phyloP scores from a whole-genome alignment of 2,888 invertebrate species.

The Tetragonisca angustula region DNA sequence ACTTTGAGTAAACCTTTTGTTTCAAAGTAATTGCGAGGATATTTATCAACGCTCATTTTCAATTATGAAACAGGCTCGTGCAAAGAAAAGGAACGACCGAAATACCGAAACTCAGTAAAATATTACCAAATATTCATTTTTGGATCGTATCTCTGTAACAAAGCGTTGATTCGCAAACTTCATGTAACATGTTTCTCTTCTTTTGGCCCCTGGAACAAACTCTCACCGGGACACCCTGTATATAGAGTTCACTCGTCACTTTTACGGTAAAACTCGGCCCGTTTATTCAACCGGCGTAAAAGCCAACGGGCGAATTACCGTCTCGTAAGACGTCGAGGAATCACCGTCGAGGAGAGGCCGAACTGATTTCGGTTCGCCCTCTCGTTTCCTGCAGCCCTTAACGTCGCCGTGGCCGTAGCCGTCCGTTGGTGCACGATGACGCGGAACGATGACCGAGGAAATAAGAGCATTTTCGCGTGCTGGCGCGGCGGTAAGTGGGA shows the following conservation, averaged over 20 bases:
- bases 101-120: too few species aligned
- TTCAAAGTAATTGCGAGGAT: too few species aligned
- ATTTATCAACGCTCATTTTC: too few species aligned
- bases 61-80: too few species aligned
- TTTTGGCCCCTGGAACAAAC: too few species aligned
- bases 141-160: too few species aligned
- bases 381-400: conserved; percentile 1
- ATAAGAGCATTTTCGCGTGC: conserved; percentile 59
- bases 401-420: conserved; percentile 28
- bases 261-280: conserved; percentile 34
- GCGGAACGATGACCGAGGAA: conserved; percentile 39
- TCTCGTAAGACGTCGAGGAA: not conserved
- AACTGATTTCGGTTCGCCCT: conserved; percentile 3
- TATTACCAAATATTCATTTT: too few species aligned
- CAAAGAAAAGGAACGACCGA: too few species aligned
- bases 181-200: too few species aligned
- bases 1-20: too few species aligned
- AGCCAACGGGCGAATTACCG: conserved; percentile 21
- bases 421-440: conserved; percentile 20
- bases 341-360: not conserved
- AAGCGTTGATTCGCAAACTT: too few species aligned
- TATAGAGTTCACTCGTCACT: conserved; percentile 15
- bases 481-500: conserved; percentile 54
- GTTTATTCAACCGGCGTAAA: conserved; percentile 39
- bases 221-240: too few species aligned